These are phyloP conservation scores for Sigmodon hispidus DNA, from an alignment of 2,113 vertebrate species.

Conservation along the genomic window DNA sequence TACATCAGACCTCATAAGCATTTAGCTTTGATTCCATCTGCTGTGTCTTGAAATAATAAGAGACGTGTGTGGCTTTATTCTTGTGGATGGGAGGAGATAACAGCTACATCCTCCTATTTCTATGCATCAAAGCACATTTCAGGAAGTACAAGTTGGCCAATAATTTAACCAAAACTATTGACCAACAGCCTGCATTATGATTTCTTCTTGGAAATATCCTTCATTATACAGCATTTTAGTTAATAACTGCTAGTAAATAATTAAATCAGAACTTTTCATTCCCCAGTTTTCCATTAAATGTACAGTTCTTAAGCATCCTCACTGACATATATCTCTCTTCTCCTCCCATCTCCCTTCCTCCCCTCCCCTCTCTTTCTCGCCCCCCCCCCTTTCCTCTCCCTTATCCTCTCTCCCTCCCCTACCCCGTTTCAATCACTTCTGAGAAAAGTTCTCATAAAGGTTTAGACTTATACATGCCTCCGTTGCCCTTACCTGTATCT, in stretches of 20 bases:
- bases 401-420: neutral
- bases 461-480: neutral
- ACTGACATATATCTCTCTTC: neutral
- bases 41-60: neutral
- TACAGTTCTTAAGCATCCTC: neutral
- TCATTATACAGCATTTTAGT: neutral
- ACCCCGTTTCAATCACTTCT: no score
- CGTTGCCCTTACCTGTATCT: constrained; percentile 89
- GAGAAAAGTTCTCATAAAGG: neutral
- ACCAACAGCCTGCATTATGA: neutral
- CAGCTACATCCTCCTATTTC: neutral
- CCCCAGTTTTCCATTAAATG: neutral
- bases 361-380: neutral
- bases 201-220: neutral
- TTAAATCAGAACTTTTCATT: constrained; percentile 26
- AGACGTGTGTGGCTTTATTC: neutral
- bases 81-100: neutral
- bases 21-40: neutral
- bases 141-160: neutral
- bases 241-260: neutral
- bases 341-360: neutral
- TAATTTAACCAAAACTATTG: neutral
- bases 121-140: neutral
- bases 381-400: neutral
- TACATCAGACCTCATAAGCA: constrained; percentile 16